Percentiles rank a stretch among this genome's conserved stretches.
Evolutionary conservation across 2,888 invertebrate genomes (phyloP).

Genomic region (Caenorhabditis zanzibari): DNA sequence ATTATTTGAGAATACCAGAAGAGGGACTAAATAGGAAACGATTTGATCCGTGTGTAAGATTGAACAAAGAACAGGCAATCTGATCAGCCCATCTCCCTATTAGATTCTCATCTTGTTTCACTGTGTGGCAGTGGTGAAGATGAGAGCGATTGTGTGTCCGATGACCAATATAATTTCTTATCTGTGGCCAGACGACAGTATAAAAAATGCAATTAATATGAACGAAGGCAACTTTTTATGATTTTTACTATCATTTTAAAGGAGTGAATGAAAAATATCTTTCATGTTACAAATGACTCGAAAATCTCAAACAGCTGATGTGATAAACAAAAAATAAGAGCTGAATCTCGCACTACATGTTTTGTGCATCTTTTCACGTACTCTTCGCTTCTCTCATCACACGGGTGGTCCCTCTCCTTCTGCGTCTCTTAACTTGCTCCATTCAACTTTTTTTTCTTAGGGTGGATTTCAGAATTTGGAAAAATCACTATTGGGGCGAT

Average conservation of each 20-base stretch:
- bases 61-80: slow-evolving; percentile 23
- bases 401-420: slow-evolving; percentile 31
- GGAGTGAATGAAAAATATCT: neutral
- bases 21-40: too few species aligned
- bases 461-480: too few species aligned
- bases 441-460: neutral
- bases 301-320: neutral
- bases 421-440: slow-evolving; percentile 31
- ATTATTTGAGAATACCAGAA: too few species aligned
- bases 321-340: neutral
- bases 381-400: slow-evolving; percentile 14
- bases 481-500: too few species aligned
- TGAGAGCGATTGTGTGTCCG: slow-evolving; percentile 27
- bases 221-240: slow-evolving; percentile 1
- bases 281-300: neutral
- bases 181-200: slow-evolving; percentile 15
- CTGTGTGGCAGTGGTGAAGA: slow-evolving; percentile 43
- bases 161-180: slow-evolving; percentile 24
- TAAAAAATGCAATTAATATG: slow-evolving; percentile 7
- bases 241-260: neutral
- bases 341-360: slow-evolving; percentile 23
- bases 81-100: slow-evolving; percentile 25
- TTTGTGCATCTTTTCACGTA: slow-evolving; percentile 55
- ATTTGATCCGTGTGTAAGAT: too few species aligned
- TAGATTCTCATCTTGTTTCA: slow-evolving; percentile 27